Percentiles rank a stretch among this genome's conserved stretches.
phyloP scores from a whole-genome alignment of 2,797 vertebrate genomes.

The Sphenodon punctatus region DNA sequence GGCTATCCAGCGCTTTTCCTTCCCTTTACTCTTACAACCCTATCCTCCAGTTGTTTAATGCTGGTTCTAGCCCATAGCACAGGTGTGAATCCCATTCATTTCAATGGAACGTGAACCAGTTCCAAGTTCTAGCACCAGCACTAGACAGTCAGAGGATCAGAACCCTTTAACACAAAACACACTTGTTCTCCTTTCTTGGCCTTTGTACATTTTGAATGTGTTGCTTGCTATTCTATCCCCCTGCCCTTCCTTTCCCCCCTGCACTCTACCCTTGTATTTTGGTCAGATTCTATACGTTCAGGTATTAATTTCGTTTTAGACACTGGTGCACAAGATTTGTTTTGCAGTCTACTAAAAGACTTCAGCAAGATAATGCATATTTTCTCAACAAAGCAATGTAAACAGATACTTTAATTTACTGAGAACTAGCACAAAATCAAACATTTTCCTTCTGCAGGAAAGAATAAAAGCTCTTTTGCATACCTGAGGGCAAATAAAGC shows the following conservation, averaged over 20 bases:
- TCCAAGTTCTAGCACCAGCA: too few species aligned
- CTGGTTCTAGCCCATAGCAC: too few species aligned
- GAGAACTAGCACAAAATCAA: not conserved
- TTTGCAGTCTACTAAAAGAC: not conserved
- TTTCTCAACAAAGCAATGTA: not conserved
- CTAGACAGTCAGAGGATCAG: not conserved
- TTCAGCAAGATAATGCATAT: not conserved
- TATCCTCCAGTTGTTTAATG: too few species aligned
- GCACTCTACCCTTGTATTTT: not conserved
- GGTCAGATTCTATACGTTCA: not conserved
- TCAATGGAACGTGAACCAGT: too few species aligned
- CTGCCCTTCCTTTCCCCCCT: not conserved
- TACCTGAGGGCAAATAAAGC: constrained; percentile 94
- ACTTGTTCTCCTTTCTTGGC: not conserved
- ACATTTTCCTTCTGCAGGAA: not conserved
- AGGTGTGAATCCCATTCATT: too few species aligned
- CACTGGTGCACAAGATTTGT: not conserved
- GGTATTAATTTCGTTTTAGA: not conserved
- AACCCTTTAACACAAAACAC: not conserved
- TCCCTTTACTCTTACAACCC: constrained; percentile 8
- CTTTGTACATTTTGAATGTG: not conserved
- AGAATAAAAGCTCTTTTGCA: not conserved
- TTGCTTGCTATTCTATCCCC: not conserved
- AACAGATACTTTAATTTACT: not conserved
- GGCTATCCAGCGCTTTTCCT: not conserved